Evolutionary conservation across 2,888 invertebrate species (phyloP).

Genomic region (Agonum fuliginosum): DNA sequence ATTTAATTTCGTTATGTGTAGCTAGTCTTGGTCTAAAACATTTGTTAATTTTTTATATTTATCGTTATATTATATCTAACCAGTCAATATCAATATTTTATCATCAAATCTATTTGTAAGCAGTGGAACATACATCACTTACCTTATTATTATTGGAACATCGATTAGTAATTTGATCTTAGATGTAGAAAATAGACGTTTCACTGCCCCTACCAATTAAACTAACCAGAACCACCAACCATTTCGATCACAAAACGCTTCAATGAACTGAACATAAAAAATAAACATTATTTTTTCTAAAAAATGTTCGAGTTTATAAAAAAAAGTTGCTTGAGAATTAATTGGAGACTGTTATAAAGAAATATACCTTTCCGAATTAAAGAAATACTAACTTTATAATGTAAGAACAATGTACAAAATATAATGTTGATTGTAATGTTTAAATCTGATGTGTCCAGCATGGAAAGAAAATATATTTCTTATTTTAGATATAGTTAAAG

Average conservation of each 20-base stretch:
- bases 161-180: neutral
- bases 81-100: slow-evolving; percentile 10
- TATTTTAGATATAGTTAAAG: slow-evolving; percentile 55
- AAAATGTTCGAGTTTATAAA: slow-evolving; percentile 55
- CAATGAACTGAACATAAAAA: slow-evolving; percentile 53
- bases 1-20: slow-evolving; percentile 50
- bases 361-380: slow-evolving; percentile 60
- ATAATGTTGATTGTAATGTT: slow-evolving; percentile 52
- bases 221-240: slow-evolving; percentile 18
- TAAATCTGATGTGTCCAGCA: slow-evolving; percentile 33
- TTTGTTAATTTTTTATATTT: slow-evolving; percentile 30
- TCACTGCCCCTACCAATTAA: slow-evolving; percentile 32
- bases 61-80: slow-evolving; percentile 32
- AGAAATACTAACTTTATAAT: slow-evolving; percentile 42
- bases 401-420: slow-evolving; percentile 58
- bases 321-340: slow-evolving; percentile 48
- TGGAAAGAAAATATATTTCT: slow-evolving; percentile 55
- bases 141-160: neutral
- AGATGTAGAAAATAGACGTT: neutral
- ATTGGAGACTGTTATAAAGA: slow-evolving; percentile 56
- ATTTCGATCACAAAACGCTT: slow-evolving; percentile 40
- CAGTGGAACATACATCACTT: slow-evolving; percentile 23
- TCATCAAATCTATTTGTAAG: slow-evolving; percentile 4
- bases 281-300: slow-evolving; percentile 50
- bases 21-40: slow-evolving; percentile 56